A percentile compares a stretch with the other conserved stretches of the same genome.
Evolutionary conservation across 2,797 vertebrate genomes (phyloP).

Genomic region (Eupleurogrammus muticus): DNA sequence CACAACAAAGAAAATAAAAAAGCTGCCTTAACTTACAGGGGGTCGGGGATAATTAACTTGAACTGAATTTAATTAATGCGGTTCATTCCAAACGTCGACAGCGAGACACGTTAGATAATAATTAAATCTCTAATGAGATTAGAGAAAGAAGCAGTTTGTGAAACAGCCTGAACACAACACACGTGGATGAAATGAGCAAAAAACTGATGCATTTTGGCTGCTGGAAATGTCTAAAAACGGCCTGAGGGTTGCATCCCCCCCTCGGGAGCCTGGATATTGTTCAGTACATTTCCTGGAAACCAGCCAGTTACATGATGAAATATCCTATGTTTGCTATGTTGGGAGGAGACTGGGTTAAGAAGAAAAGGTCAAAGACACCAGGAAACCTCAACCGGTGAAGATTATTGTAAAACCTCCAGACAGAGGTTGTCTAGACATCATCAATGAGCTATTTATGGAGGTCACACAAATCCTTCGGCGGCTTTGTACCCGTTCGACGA

Average conservation of each 20-base stretch:
- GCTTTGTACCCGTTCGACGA: constrained; percentile 82
- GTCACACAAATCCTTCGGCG: too few relatives aligned
- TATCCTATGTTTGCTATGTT: not conserved
- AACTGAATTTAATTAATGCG: too few relatives aligned
- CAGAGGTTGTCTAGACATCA: not conserved
- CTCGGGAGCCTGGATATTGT: not conserved
- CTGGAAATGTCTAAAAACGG: not conserved
- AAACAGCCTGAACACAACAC: not conserved
- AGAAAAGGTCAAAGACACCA: not conserved
- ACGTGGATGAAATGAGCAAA: not conserved
- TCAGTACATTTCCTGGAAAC: not conserved
- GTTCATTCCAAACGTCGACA: too few relatives aligned
- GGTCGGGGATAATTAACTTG: not conserved
- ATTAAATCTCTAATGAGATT: not conserved
- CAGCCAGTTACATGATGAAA: not conserved
- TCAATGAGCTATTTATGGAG: too few relatives aligned
- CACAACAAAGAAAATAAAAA: not conserved
- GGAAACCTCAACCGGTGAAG: not conserved
- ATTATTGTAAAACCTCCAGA: not conserved
- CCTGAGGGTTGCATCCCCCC: not conserved
- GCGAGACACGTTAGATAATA: too few relatives aligned
- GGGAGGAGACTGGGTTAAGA: constrained; percentile 1
- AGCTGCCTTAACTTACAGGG: not conserved
- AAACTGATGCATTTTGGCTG: not conserved
- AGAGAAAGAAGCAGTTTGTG: not conserved